Conservation (phyloP, 2,888 invertebrate species). For the Drosophila rubida region DNA sequence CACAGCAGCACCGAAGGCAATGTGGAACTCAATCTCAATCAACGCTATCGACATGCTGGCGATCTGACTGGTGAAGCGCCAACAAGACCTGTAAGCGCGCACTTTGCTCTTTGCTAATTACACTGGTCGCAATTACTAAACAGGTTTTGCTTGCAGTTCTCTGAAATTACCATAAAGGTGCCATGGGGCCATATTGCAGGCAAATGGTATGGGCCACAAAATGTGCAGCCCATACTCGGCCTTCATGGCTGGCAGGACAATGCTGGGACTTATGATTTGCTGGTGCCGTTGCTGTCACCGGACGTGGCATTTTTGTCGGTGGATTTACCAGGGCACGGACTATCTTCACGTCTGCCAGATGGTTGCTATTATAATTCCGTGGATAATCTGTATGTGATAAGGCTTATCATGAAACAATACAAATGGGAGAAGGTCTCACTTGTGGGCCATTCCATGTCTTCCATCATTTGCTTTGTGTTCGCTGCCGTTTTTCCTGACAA, state of each 20-base stretch:
- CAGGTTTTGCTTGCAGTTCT: conserved; percentile 78
- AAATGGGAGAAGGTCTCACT: conserved; percentile 90
- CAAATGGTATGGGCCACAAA: conserved; percentile 89
- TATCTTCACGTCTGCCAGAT: conserved; percentile 88
- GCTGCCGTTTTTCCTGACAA: conserved; percentile 86
- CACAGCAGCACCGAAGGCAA: conserved; percentile 26
- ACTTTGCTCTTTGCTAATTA: conserved; percentile 50
- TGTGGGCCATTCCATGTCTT: conserved; percentile 90
- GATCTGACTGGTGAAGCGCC: conserved; percentile 82
- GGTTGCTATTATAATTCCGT: conserved; percentile 86
- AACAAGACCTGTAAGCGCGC: conserved; percentile 73
- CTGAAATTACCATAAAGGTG: conserved; percentile 89
- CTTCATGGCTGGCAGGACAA: conserved; percentile 93
- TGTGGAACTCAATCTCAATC: conserved; percentile 45
- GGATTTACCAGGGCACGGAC: conserved; percentile 90
- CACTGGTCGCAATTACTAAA: not conserved
- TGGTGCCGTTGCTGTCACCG: conserved; percentile 87
- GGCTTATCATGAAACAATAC: conserved; percentile 87
- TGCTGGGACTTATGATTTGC: conserved; percentile 90
- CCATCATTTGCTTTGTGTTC: conserved; percentile 87
- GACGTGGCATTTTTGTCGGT: conserved; percentile 87
- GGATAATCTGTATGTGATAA: conserved; percentile 85
- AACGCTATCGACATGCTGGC: conserved; percentile 81
- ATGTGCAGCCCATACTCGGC: conserved; percentile 88
- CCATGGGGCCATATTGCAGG: conserved; percentile 90